phyloP scores from a whole-genome alignment of 1,140 invertebrate species.

The Mizuhopecten yessoensis region DNA sequence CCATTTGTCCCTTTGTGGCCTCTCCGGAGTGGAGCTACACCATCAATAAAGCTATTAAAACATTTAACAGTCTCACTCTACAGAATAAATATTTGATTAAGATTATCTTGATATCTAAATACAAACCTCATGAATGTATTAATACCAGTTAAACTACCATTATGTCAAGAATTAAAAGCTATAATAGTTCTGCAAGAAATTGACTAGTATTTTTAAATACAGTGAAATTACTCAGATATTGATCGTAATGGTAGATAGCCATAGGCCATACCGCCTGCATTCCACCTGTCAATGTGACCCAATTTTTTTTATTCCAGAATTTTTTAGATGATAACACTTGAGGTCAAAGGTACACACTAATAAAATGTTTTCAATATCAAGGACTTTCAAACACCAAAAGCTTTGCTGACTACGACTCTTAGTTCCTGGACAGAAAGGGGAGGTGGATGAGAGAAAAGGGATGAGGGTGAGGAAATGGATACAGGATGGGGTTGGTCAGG shows the following conservation, averaged over 20 bases:
- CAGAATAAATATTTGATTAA: not conserved
- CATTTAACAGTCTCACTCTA: no score
- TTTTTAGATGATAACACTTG: not conserved
- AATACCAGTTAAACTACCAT: not conserved
- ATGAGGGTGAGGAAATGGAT: no score
- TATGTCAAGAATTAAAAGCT: not conserved
- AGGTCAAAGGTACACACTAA: not conserved
- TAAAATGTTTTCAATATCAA: no score
- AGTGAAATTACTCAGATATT: not conserved
- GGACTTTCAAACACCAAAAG: no score
- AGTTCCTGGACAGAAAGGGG: no score
- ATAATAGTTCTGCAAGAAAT: not conserved
- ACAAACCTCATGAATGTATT: not conserved
- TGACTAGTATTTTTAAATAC: not conserved
- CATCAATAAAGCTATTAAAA: no score
- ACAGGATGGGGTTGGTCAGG: no score
- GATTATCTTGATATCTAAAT: not conserved
- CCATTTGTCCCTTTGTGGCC: no score
- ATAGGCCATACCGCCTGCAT: not conserved
- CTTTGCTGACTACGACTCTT: no score
- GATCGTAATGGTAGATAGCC: not conserved
- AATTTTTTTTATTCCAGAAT: not conserved
- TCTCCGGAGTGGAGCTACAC: no score
- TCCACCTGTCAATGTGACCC: not conserved
- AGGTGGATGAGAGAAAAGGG: no score